Base-by-base conservation (phyloP, 2,113 vertebrate genomes). In the cattle (Bos taurus) region DNA sequence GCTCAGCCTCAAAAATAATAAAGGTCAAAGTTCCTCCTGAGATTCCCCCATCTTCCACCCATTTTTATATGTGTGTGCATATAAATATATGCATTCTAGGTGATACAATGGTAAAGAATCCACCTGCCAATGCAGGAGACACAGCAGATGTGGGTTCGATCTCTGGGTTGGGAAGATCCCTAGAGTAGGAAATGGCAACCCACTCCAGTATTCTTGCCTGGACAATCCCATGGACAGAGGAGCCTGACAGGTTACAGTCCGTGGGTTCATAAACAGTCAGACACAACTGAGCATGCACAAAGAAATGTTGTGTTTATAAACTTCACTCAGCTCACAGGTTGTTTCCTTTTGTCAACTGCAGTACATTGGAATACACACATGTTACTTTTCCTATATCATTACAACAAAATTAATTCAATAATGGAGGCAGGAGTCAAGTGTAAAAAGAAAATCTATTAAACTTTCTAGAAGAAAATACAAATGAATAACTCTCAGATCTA, bases 331-430 rank as follows among this genome's bases (percentile, higher is more conserved):
- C 28, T 64, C 43, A 77, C 8, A 36, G 12, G 19, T 48, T 88
- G 33, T 43, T 84, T 91, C 26, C 62, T 88, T 82, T 52, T 50
- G 54, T n/a, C 30, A 71, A 84, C 5, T 6, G 14, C 1, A 46
- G 40, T 26, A 77, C 3, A 23, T 13, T 67, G 48, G 40, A 28
- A 92, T 88, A 78, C 6, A 77, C 10, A 77, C n/a, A 15, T 2
- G 40, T 80, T 19, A 54, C 30, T 89, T 89, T 84, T 78, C 64
- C 62, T 85, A 43, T 16, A 77, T 43, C 46, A 28, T 83, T 6
- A 88, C 9, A 82, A 90, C 43, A 97, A 91, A 97, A 95, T 88
- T 74, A 81, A 88, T 57, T 83, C 54, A 62, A 54, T 40, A 97
- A 97, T 60, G 67, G 25, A 91, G 30, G 50, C n/a, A 74, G 46